Percentiles rank a stretch among this genome's conserved stretches.
phyloP scores from a whole-genome alignment of 2,113 vertebrate genomes.

The Morone saxatilis region DNA sequence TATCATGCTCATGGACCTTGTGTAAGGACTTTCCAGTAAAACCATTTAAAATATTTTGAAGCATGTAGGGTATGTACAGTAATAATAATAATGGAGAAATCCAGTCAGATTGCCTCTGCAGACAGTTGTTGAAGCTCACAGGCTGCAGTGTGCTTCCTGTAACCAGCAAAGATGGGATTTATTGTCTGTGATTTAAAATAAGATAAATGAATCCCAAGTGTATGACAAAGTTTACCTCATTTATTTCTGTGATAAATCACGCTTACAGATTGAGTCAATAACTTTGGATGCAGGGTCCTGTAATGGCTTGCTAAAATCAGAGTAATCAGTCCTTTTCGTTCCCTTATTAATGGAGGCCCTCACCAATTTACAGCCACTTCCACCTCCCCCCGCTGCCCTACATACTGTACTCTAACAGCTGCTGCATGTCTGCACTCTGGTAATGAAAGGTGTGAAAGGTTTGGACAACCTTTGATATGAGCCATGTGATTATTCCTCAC shows the following conservation, averaged over 20 bases:
- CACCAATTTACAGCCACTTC: not conserved
- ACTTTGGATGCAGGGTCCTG: conserved; percentile 7
- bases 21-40: conserved; percentile 11
- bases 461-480: conserved; percentile 55
- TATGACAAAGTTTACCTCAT: conserved; percentile 6
- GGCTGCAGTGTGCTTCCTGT: not conserved
- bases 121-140: not conserved
- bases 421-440: conserved; percentile 24
- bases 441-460: conserved; percentile 20
- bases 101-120: not conserved
- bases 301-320: conserved; percentile 19
- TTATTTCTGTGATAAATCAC: conserved; percentile 9
- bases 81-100: not conserved
- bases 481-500: conserved; percentile 16
- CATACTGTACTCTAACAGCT: conserved; percentile 39
- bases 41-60: conserved; percentile 17
- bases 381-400: conserved; percentile 33
- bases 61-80: not conserved
- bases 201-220: conserved; percentile 5
- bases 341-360: conserved; percentile 11
- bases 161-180: conserved; percentile 6
- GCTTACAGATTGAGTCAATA: conserved; percentile 25
- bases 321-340: conserved; percentile 41
- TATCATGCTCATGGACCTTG: not conserved
- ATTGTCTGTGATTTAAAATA: not conserved